Conservation (phyloP, 2,113 vertebrate species). For the Pseudopipra pipra region DNA sequence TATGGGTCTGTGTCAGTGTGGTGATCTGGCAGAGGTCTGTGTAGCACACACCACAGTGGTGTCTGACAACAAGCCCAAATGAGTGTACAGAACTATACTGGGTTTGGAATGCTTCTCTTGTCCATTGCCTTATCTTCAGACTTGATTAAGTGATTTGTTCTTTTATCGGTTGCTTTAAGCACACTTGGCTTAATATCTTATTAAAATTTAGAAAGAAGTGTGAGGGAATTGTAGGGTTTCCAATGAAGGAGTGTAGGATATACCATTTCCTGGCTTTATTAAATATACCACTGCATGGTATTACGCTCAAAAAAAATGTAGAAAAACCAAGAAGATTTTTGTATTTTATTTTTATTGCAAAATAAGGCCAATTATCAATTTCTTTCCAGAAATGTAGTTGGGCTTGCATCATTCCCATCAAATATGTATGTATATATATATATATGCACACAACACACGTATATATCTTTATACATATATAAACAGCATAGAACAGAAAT, state of each 20-base stretch:
- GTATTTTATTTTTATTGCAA: not conserved
- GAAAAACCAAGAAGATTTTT: not conserved
- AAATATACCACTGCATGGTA: not conserved
- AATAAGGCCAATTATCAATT: not conserved
- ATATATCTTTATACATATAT: not conserved
- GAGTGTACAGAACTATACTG: not conserved
- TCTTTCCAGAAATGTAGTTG: not conserved
- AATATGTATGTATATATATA: not conserved
- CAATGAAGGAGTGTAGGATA: not conserved
- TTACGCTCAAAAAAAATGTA: not conserved
- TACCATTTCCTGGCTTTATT: not conserved
- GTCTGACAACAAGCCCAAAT: not conserved
- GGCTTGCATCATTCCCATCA: not conserved
- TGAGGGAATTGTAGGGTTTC: not conserved
- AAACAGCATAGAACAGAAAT: not conserved
- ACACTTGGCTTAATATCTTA: not conserved
- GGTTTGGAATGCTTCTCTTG: slow-evolving; percentile 4
- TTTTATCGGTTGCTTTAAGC: not conserved
- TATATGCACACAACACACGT: not conserved
- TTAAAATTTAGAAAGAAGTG: not conserved
- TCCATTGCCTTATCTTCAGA: not conserved
- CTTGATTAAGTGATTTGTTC: not conserved
- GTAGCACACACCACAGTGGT: not conserved
- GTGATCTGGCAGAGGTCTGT: slow-evolving; percentile 74
- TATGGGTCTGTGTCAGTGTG: slow-evolving; percentile 98